phyloP scores from a whole-genome alignment of 2,113 vertebrate species.

The Forbesichthys papilliferus region DNA sequence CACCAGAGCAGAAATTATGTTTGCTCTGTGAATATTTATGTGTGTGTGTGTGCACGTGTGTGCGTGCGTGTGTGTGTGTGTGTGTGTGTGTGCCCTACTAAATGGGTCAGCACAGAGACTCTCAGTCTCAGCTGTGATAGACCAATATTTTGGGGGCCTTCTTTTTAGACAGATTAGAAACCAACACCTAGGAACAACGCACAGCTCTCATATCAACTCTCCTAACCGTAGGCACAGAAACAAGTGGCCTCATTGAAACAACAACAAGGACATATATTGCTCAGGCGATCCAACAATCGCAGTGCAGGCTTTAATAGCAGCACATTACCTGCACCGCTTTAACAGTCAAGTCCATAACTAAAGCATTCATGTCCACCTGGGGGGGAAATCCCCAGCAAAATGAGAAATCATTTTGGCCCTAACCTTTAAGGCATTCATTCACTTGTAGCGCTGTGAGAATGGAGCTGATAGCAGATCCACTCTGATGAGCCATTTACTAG shows the following conservation, averaged over 20 bases:
- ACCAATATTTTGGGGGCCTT: constrained; percentile 35
- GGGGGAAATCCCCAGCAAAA: constrained; percentile 58
- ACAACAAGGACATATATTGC: constrained; percentile 36
- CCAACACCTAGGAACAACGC: constrained; percentile 55
- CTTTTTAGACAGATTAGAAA: constrained; percentile 42
- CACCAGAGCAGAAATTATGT: constrained; percentile 54
- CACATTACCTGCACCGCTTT: constrained; percentile 54
- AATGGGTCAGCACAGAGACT: constrained; percentile 40
- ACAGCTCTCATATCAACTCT: constrained; percentile 55
- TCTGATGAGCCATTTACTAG: constrained; percentile 63
- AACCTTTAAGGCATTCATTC: constrained; percentile 69
- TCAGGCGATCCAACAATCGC: constrained; percentile 28
- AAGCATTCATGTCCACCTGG: constrained; percentile 67
- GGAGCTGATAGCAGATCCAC: constrained; percentile 61
- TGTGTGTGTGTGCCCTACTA: constrained; percentile 2
- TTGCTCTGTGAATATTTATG: constrained; percentile 17
- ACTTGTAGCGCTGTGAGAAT: constrained; percentile 56
- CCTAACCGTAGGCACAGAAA: constrained; percentile 51
- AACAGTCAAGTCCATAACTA: constrained; percentile 66
- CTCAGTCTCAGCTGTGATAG: constrained; percentile 58
- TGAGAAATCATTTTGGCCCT: constrained; percentile 67
- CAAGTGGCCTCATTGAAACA: constrained; percentile 35
- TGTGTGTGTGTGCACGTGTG: neutral
- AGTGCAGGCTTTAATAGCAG: constrained; percentile 26
- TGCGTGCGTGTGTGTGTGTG: neutral